These are phyloP conservation scores for Drosophila leonis DNA, from an alignment of 2,888 invertebrate species.

Conservation along the genomic window DNA sequence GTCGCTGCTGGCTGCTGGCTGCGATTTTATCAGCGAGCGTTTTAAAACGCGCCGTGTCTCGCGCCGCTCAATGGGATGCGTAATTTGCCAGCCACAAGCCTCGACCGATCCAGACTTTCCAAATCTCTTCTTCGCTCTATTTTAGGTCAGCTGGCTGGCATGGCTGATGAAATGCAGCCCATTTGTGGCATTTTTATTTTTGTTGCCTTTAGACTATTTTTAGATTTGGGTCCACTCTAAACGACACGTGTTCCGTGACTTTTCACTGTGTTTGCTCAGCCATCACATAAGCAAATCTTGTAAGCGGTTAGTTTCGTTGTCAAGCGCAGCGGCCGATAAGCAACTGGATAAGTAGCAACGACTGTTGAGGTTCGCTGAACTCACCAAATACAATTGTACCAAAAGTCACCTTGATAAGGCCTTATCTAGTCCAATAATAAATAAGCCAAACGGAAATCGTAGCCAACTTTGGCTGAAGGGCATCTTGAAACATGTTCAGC, in stretches of 20 bases:
- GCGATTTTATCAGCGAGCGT: constrained; percentile 70
- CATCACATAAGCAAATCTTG: constrained; percentile 11
- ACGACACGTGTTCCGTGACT: constrained; percentile 11
- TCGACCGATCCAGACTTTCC: constrained; percentile 18
- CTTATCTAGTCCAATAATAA: neutral
- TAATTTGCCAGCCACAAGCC: constrained; percentile 54
- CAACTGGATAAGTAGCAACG: constrained; percentile 21
- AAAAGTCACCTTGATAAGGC: constrained; percentile 22
- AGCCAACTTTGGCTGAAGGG: neutral
- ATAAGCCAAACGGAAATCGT: neutral
- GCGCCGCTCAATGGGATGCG: constrained; percentile 74
- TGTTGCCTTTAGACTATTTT: no score
- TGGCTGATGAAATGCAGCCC: constrained; percentile 54
- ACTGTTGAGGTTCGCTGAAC: constrained; percentile 37
- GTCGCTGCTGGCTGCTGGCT: constrained; percentile 22
- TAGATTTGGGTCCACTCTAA: constrained; percentile 40
- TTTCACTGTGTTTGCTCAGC: constrained; percentile 13
- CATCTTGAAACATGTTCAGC: neutral
- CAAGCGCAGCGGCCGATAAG: constrained; percentile 32
- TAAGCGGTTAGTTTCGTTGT: constrained; percentile 15
- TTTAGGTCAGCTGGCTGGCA: constrained; percentile 54
- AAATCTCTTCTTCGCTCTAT: constrained; percentile 18
- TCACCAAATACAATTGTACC: neutral
- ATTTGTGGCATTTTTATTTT: no score
- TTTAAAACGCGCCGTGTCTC: constrained; percentile 61